A percentile compares a stretch with the other conserved stretches of the same genome.
These are phyloP conservation scores for Galbula dea DNA, from an alignment of 2,113 vertebrate species.

Conservation along the genomic window DNA sequence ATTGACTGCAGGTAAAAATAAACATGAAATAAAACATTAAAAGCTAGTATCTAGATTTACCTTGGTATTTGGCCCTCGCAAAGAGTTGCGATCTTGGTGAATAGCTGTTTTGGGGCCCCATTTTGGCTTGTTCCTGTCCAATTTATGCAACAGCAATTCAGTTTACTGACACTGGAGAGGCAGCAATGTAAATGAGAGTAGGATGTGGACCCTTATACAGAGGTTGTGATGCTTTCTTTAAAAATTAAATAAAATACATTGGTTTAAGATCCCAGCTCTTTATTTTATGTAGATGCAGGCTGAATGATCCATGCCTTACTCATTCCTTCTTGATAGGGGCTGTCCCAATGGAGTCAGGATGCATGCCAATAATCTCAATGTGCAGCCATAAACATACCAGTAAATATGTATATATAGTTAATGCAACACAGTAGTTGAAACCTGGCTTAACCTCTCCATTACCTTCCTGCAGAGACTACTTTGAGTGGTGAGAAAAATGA, in stretches of 20 bases:
- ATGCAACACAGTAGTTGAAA: neutral
- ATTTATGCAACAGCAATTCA: neutral
- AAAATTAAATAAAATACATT: neutral
- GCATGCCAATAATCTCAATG: neutral
- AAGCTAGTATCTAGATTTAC: constrained; percentile 25
- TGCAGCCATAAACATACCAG: neutral
- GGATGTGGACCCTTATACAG: neutral
- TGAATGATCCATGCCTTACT: neutral
- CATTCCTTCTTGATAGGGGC: neutral
- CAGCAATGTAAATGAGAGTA: neutral
- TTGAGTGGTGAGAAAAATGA: neutral
- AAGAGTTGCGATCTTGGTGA: neutral
- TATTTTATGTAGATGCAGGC: neutral
- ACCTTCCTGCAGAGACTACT: neutral
- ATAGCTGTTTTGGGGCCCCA: fast-evolving
- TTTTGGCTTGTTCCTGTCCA: neutral
- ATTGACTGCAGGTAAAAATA: constrained; percentile 2
- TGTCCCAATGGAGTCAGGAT: neutral
- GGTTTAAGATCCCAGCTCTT: neutral
- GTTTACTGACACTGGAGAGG: neutral
- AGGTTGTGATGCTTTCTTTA: neutral
- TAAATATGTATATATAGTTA: neutral
- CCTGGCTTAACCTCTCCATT: neutral
- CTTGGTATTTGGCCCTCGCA: neutral
- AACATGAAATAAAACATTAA: neutral